These are phyloP conservation scores for Monopis laevigella DNA, from an alignment of 2,888 invertebrate species.

Conservation along the genomic window DNA sequence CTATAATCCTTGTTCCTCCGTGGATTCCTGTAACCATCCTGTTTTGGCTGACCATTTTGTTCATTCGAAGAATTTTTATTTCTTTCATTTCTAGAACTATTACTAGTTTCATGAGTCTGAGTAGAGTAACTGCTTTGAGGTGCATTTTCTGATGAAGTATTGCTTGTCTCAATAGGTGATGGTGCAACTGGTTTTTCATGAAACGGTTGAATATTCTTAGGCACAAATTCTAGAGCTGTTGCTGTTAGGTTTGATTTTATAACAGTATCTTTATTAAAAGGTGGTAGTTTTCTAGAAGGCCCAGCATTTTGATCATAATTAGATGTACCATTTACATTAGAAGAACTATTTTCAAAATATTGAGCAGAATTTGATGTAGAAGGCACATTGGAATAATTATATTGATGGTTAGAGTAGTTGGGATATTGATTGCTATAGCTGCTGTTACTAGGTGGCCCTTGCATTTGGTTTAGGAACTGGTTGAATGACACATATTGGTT, in stretches of 20 bases:
- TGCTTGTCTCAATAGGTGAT: too few relatives aligned
- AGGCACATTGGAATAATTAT: slow-evolving; percentile 32
- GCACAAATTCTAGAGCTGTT: slow-evolving; percentile 68
- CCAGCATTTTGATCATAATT: neutral
- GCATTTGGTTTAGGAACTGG: slow-evolving; percentile 54
- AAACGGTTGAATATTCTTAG: slow-evolving; percentile 31
- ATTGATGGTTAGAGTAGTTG: slow-evolving; percentile 38
- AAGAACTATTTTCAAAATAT: slow-evolving; percentile 27
- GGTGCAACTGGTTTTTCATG: neutral
- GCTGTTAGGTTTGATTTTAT: slow-evolving; percentile 63
- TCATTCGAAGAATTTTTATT: slow-evolving; percentile 44
- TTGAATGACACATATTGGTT: slow-evolving; percentile 56
- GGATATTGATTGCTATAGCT: slow-evolving; percentile 43
- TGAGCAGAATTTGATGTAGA: slow-evolving; percentile 32
- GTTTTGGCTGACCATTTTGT: too few relatives aligned
- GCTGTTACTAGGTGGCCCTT: slow-evolving; percentile 28
- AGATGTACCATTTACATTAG: slow-evolving; percentile 29
- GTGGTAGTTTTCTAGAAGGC: slow-evolving; percentile 11
- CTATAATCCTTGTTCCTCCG: too few relatives aligned
- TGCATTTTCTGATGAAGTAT: too few relatives aligned
- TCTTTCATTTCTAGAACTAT: slow-evolving; percentile 26
- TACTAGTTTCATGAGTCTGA: slow-evolving; percentile 28
- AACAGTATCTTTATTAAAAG: slow-evolving; percentile 38
- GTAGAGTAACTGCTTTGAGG: neutral
- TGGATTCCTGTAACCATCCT: too few relatives aligned